Conservation (phyloP, 2,888 invertebrate species). For the Conus canariensis region DNA sequence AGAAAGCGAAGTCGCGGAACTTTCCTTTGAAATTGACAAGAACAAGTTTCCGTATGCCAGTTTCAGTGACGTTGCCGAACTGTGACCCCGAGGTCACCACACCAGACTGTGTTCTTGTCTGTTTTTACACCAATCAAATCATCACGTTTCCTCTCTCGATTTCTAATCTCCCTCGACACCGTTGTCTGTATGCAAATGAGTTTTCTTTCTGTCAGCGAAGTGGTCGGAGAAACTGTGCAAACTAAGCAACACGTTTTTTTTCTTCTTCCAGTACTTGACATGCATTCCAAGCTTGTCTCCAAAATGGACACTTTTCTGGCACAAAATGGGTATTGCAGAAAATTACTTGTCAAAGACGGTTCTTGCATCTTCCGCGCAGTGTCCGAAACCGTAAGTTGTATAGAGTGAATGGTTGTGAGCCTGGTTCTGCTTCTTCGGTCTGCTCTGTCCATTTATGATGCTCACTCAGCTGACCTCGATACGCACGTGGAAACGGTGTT, state of each 20-base stretch:
- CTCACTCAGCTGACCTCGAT: conserved; percentile 7
- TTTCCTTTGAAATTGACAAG: conserved; percentile 25
- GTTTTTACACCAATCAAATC: conserved; percentile 29
- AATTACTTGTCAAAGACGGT: conserved; percentile 92
- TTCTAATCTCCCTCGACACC: conserved; percentile 12
- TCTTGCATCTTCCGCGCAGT: conserved; percentile 93
- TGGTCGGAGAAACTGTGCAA: not conserved
- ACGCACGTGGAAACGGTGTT: conserved; percentile 23
- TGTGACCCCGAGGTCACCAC: conserved; percentile 15
- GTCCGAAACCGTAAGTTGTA: conserved; percentile 85
- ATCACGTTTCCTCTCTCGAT: not conserved
- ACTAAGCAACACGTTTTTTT: not conserved
- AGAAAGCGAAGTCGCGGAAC: not conserved
- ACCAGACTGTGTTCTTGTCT: not conserved
- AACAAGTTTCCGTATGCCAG: not conserved
- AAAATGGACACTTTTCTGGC: conserved; percentile 65
- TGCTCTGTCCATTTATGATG: not conserved
- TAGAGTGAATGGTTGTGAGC: not conserved
- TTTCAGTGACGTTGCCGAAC: conserved; percentile 15
- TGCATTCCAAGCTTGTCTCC: conserved; percentile 11
- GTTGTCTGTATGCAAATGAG: conserved; percentile 21
- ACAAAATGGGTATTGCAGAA: conserved; percentile 88
- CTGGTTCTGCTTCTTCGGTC: not conserved
- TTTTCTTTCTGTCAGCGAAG: not conserved
- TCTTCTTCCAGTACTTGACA: not conserved